Evolutionary conservation across 2,888 invertebrate genomes (phyloP).

Genomic region (Theretra japonica): DNA sequence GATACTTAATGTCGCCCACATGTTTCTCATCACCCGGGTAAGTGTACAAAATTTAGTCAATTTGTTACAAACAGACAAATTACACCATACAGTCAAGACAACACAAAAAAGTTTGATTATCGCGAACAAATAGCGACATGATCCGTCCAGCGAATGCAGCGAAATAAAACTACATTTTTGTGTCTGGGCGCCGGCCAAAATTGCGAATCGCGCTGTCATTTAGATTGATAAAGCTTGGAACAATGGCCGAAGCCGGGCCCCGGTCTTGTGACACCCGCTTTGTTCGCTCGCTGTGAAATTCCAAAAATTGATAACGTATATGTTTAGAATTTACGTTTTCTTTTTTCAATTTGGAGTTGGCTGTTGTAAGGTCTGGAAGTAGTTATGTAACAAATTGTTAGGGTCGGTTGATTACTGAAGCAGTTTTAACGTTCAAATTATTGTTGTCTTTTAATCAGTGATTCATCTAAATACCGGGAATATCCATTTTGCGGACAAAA

Average conservation of each 20-base stretch:
- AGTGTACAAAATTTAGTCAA: too few species aligned
- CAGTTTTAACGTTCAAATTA: too few species aligned
- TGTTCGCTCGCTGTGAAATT: constrained; percentile 23
- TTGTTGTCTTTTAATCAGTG: too few species aligned
- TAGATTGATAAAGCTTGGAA: constrained; percentile 56
- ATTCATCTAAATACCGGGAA: too few species aligned
- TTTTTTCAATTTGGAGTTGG: neutral
- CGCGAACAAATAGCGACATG: constrained; percentile 14
- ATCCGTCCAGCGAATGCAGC: constrained; percentile 29
- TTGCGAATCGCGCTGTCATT: constrained; percentile 49
- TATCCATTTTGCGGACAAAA: too few species aligned
- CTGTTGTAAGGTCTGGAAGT: neutral
- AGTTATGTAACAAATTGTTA: too few species aligned
- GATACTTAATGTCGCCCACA: too few species aligned
- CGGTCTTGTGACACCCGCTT: constrained; percentile 22
- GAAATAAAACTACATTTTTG: constrained; percentile 48
- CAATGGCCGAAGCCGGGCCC: constrained; percentile 46
- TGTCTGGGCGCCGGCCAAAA: constrained; percentile 52
- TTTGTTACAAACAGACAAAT: neutral
- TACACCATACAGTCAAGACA: constrained; percentile 1
- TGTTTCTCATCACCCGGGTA: too few species aligned
- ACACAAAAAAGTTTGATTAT: constrained; percentile 20
- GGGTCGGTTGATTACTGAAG: too few species aligned
- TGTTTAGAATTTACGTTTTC: constrained; percentile 13
- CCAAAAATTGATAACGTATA: constrained; percentile 24